Base-by-base conservation (phyloP, 2,113 vertebrate genomes). In the Rhinichthys klamathensis region DNA sequence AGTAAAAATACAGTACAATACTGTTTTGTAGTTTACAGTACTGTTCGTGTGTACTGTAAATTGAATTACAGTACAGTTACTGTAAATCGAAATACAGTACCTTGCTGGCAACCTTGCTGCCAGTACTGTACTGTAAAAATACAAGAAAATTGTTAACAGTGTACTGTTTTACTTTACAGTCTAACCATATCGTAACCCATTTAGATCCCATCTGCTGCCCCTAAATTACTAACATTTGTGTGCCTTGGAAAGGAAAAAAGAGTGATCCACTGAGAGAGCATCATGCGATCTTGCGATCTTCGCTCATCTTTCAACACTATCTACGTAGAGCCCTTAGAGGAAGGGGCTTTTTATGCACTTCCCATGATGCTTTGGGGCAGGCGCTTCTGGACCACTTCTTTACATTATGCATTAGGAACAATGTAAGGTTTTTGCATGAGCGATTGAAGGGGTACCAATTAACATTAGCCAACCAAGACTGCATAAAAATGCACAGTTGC, bases 361-460 rank as follows among this genome's bases (percentile, higher is more conserved):
- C 84, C 63, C 77, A 79, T 65, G 65, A 78, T 82, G 81, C 84
- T 87, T 79, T 84, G 88, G 85, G 88, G 32, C 82, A 84, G 49
- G 49, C 78, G 60, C 82, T 86, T 87, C 80, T 84, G 70, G 63
- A 73, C 23, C 27, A 27, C 63, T 85, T 76, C 73, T 82, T 84
- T 89, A 82, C 88, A 90, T 89, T 89, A 90, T 90, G 87, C 83
- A 89, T 88, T 85, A 88, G 87, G 80, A 88, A 85, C 83, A 87
- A 85, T 90, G 80, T 85, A 82, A 35, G 58, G 41, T 80, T 86
- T 86, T 61, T 30, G 79, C 87, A 77, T 87, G 72, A 85, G 58
- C 21, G 73, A 30, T 82, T 82, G 73, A 77, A 72, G 83, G 84
- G 81, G 27, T 44, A 73, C 61, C 83, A 67, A 67, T 49, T 54